A percentile compares a stretch with the other conserved stretches of the same genome.
These are phyloP conservation scores for Campoletis sonorensis DNA, from an alignment of 1,140 invertebrate genomes.

Conservation along the genomic window DNA sequence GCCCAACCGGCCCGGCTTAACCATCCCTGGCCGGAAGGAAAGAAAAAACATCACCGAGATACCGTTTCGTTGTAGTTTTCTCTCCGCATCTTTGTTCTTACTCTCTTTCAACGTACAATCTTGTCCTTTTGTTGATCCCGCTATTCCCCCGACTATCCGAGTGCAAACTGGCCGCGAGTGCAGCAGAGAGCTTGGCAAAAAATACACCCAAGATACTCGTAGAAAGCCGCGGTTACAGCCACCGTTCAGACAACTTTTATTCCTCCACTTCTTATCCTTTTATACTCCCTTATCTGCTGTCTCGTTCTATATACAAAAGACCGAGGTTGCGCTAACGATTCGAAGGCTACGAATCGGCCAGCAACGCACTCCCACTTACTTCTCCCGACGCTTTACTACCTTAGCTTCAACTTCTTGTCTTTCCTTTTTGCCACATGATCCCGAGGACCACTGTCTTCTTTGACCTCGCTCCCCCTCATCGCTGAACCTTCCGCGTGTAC, in stretches of 20 bases:
- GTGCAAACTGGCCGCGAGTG: slow-evolving; percentile 55
- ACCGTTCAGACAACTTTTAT: slow-evolving; percentile 62
- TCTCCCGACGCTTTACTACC: slow-evolving; percentile 54
- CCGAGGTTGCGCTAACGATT: slow-evolving; percentile 61
- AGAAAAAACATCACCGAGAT: background rate
- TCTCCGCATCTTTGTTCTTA: background rate
- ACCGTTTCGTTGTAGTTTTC: background rate
- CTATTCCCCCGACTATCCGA: slow-evolving; percentile 35
- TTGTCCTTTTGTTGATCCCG: background rate
- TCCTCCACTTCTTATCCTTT: slow-evolving; percentile 38
- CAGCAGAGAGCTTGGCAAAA: slow-evolving; percentile 60
- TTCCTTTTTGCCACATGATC: slow-evolving; percentile 25
- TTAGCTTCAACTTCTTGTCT: slow-evolving; percentile 3
- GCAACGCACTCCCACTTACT: slow-evolving; percentile 17
- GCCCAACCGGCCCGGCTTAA: background rate
- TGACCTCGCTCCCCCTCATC: slow-evolving; percentile 38
- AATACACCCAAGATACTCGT: slow-evolving; percentile 63
- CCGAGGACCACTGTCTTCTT: background rate
- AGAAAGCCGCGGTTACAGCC: slow-evolving; percentile 51
- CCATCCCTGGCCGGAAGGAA: background rate
- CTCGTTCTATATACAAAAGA: background rate
- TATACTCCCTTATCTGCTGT: slow-evolving; percentile 52
- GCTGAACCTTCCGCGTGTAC: slow-evolving; percentile 29
- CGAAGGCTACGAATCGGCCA: slow-evolving; percentile 36
- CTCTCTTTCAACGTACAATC: background rate